Evolutionary conservation across 23 tunicate species (phyloP), one percentile per base, ranked within the genome.

Genomic region (Styela clava): DNA sequence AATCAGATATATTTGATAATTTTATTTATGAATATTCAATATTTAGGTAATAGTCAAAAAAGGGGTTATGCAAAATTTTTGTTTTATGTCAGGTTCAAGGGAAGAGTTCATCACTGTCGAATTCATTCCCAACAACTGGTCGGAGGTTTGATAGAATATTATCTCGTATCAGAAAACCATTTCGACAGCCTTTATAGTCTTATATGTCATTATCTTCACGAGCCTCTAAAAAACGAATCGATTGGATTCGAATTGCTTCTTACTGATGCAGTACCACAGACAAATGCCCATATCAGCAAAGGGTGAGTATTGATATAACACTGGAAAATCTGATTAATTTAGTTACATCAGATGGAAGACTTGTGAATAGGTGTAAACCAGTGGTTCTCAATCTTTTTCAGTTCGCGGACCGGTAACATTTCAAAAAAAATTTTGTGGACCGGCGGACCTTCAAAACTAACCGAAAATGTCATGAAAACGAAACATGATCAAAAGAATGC

Each of bases 101-200:
- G 89, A 3, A 74, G 81, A 30, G 93, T 93, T 52, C 72, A 80
- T 35, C 98, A 93, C 63, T 93, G 92, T 52, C 86, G 92, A 3
- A 85, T 93, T 16, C 86, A 84, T 61, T 81, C 92, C 0, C 86
- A 74, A 31, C 81, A 64, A 34, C 77, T 76, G 52, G 78, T 74
- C 70, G 84, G 88, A 52, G 81, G 65, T 20, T 62, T 78, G 1
- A 0, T 27, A 37, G 64, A 51, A 28, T 87, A 79, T 72, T 93
- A 81, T 68, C 82, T 93, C 35, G 84, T 84, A 16, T 64, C 82
- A 0, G 56, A 82, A 0, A 31, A 82, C 0, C 24, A 33, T 74
- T 93, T 93, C 36, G 89, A 85, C 74, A 93, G 89, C 44, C 33
- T 93, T 62, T 87, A 93, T 83, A 81, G 86, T 69, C 89, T 93